Base-by-base conservation (phyloP, 2,113 vertebrate species). In the Pterocles gutturalis region DNA sequence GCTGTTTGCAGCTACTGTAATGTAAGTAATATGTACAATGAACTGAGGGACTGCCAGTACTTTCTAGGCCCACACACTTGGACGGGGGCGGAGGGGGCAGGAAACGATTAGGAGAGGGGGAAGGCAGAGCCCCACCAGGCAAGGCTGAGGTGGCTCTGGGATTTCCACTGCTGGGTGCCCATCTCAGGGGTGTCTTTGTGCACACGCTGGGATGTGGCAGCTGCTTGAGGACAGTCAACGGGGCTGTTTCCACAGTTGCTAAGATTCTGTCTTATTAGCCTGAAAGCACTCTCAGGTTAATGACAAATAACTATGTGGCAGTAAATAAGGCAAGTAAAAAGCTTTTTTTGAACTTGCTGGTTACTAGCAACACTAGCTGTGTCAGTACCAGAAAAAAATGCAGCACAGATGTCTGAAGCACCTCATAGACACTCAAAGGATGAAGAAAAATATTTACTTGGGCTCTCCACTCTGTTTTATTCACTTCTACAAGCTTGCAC, bases 21-120 rank as follows among this genome's bases (percentile, higher is more conserved):
- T 84, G 55, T 81, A 90, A 93, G 94, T 94, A 95, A 38, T 79
- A 60, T 46, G 15, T 64, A 90, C 38, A 92, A 49, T 78, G 83
- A 89, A 53, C 33, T 28, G 72, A 93, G 79, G 90, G 29, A 93
- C 92, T 95, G 95, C 90, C 93, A 96, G 95, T 96, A 92, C 96
- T 97, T 96, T 94, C 45, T 46, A 48, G 92, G 93, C 93, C 88
- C 88, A 90, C 76, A 95, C 82, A 94, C 88, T 94, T 90, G 82
- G 92, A 96, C 66, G 18, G 22, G 17, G 38, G 64, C 29, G 86
- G 83, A 90, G 58, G 34, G 87, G 58, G 17, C 62, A 94, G 90
- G 91, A 96, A 87, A 72, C 0, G 13, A 88, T 94, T 94, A 85
- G 57, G 69, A 72, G 78, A 48, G 34, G 83, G 69, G 69, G 61